These are phyloP conservation scores for Bos indicus DNA, from an alignment of 2,113 vertebrate species.

Conservation along the genomic window DNA sequence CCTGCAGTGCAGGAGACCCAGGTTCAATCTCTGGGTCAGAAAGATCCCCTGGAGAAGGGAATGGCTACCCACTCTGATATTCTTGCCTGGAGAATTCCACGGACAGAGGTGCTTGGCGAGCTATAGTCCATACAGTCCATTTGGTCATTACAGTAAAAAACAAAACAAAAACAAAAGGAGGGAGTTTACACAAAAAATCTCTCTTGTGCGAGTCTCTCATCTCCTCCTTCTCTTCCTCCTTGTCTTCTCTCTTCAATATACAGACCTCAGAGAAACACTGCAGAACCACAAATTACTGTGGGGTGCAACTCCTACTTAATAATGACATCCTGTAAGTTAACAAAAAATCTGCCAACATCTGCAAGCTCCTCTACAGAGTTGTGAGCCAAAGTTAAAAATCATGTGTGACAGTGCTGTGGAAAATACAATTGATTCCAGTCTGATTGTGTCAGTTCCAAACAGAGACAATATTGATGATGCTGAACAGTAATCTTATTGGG, in stretches of 20 bases:
- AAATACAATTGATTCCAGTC: slow-evolving; percentile 84
- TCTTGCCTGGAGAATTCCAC: background rate
- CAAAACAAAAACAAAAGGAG: background rate
- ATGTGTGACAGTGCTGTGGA: slow-evolving; percentile 84
- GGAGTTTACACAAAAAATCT: slow-evolving; percentile 64
- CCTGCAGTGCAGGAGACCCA: background rate
- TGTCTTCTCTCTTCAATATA: slow-evolving; percentile 55
- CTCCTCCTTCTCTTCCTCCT: slow-evolving; percentile 50
- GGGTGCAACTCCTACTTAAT: slow-evolving; percentile 78
- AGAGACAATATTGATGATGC: slow-evolving; percentile 86
- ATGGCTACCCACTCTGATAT: background rate
- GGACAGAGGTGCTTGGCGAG: background rate
- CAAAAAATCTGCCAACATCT: slow-evolving; percentile 83
- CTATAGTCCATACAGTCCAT: background rate
- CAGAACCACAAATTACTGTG: slow-evolving; percentile 78
- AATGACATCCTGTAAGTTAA: slow-evolving; percentile 80
- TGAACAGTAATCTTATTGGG: slow-evolving; percentile 85
- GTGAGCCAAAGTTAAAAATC: slow-evolving; percentile 84
- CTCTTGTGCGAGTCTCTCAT: slow-evolving; percentile 62
- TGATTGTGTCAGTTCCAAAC: slow-evolving; percentile 86
- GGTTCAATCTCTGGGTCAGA: background rate
- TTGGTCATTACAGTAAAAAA: slow-evolving; percentile 67
- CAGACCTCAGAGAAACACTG: slow-evolving; percentile 69
- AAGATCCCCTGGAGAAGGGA: background rate
- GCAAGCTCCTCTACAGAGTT: slow-evolving; percentile 78